phyloP scores from a whole-genome alignment of 2,113 vertebrate genomes.

The Hyperopisus bebe region DNA sequence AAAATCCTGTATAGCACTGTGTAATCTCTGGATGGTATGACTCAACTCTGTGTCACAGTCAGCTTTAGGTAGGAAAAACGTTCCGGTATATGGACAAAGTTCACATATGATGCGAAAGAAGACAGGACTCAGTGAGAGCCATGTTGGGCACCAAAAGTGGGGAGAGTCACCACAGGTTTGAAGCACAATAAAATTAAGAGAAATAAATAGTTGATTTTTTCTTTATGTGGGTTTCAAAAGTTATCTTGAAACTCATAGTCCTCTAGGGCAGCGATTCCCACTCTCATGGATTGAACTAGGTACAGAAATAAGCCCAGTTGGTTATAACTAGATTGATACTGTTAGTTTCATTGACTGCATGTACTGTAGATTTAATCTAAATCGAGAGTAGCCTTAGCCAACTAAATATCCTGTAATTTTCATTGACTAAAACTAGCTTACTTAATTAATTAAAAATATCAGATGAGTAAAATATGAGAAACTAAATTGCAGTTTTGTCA shows the following conservation, averaged over 20 bases:
- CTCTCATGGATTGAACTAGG: neutral
- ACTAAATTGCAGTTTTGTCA: neutral
- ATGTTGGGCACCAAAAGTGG: neutral
- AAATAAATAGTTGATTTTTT: neutral
- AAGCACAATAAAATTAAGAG: too few relatives aligned
- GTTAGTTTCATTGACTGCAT: neutral
- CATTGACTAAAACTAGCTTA: too few relatives aligned
- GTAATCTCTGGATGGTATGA: neutral
- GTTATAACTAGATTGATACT: neutral
- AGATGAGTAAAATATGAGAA: neutral
- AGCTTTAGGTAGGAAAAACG: neutral
- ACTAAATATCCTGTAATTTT: neutral
- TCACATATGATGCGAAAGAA: neutral
- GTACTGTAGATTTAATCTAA: neutral
- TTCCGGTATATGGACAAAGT: neutral
- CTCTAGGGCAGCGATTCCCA: neutral
- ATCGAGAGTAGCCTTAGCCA: neutral
- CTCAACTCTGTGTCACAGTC: neutral
- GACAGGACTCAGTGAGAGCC: too few relatives aligned
- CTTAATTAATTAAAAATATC: neutral
- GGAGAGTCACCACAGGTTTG: too few relatives aligned
- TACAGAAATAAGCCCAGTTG: neutral
- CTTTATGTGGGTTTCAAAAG: too few relatives aligned
- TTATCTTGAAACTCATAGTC: neutral
- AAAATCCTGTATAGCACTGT: neutral